Conservation (phyloP, 2,797 vertebrate species). For the Siniperca scherzeri region DNA sequence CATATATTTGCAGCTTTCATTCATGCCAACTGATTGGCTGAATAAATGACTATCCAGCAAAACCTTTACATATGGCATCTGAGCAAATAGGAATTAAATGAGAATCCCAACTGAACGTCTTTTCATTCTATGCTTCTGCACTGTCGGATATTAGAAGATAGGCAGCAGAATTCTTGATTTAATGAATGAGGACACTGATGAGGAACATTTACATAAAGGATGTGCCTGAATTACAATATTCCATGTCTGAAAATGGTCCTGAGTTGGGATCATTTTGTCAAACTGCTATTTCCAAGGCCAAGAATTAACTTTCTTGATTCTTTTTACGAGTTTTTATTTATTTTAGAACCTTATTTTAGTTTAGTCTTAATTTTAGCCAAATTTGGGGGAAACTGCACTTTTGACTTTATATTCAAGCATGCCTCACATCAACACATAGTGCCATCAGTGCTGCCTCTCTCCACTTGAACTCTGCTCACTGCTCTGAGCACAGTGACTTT, state of each 20-base stretch:
- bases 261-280: too few relatives aligned
- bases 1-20: neutral
- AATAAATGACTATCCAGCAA: neutral
- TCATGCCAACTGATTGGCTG: neutral
- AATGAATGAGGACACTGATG: too few relatives aligned
- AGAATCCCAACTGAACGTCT: neutral
- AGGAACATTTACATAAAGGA: too few relatives aligned
- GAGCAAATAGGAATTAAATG: neutral
- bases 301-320: neutral
- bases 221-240: too few relatives aligned
- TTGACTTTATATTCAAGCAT: neutral
- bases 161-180: too few relatives aligned
- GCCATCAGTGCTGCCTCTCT: neutral
- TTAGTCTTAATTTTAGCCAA: neutral
- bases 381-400: neutral
- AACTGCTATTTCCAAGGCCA: too few relatives aligned
- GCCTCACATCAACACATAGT: neutral
- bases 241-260: too few relatives aligned
- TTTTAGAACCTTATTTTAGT: neutral
- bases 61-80: neutral
- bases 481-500: neutral
- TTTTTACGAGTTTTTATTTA: neutral
- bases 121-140: neutral
- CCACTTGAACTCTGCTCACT: neutral
- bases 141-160: too few relatives aligned